phyloP scores from a whole-genome alignment of 1,140 invertebrate species.

The Scaptomyza hsui region DNA sequence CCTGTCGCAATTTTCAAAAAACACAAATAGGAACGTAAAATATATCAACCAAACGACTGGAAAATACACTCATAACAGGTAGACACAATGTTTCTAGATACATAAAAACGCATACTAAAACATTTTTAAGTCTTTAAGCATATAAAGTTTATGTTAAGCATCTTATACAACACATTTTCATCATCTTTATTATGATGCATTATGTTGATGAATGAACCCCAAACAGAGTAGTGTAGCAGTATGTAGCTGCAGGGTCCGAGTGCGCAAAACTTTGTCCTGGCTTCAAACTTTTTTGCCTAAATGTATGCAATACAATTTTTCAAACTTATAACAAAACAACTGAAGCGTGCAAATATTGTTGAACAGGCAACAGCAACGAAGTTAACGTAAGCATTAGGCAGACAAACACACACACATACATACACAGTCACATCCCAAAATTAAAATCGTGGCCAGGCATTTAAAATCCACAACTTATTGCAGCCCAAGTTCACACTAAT shows the following conservation, averaged over 20 bases:
- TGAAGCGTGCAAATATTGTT: conserved; percentile 63
- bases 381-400: conserved; percentile 47
- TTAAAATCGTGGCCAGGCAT: conserved; percentile 22
- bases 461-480: conserved; percentile 26
- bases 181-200: conserved; percentile 26
- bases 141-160: background rate
- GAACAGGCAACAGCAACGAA: conserved; percentile 23
- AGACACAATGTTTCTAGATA: background rate
- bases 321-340: conserved; percentile 51
- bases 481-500: conserved; percentile 35
- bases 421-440: conserved; percentile 11
- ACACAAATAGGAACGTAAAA: conserved; percentile 8
- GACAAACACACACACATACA: conserved; percentile 24
- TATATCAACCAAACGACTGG: conserved; percentile 5
- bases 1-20: conserved; percentile 53
- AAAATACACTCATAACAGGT: conserved; percentile 5
- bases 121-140: too few relatives aligned
- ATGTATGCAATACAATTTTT: conserved; percentile 63
- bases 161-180: background rate
- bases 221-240: conserved; percentile 9
- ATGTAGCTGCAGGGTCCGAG: conserved; percentile 10
- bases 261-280: conserved; percentile 31
- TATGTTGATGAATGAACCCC: conserved; percentile 9
- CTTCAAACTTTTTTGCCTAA: conserved; percentile 42
- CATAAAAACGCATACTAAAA: too few relatives aligned